Conservation (phyloP, 2,113 vertebrate species). For the Tragelaphus imberbis region DNA sequence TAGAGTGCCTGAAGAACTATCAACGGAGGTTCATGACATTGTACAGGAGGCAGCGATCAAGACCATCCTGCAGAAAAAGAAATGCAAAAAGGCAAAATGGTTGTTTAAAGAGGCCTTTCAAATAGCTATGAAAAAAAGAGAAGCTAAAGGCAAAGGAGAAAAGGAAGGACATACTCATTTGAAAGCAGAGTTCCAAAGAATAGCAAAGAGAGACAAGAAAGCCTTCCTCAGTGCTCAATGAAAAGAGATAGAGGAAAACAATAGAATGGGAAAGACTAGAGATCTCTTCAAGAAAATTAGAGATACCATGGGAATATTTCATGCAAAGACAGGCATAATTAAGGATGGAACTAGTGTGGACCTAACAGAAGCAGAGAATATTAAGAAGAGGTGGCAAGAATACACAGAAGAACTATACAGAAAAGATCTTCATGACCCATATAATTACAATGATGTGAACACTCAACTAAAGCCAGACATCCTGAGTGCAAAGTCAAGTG, state of each 20-base stretch:
- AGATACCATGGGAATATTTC: neutral
- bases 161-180: neutral
- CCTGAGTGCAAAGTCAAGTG: neutral
- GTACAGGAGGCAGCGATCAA: neutral
- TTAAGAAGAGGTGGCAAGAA: neutral
- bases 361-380: neutral
- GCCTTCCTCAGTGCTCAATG: neutral
- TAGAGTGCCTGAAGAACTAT: neutral
- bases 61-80: neutral
- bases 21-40: rapidly evolving
- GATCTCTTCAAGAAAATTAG: neutral
- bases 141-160: neutral
- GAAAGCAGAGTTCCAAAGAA: neutral
- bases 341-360: neutral
- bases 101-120: neutral
- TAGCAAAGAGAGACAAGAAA: neutral
- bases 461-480: neutral
- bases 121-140: neutral
- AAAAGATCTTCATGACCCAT: neutral
- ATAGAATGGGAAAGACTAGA: neutral
- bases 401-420: neutral
- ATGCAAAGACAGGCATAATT: neutral
- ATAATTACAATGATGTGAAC: neutral
- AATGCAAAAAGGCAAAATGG: neutral
- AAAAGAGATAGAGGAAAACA: neutral